Evolutionary conservation across 2,113 vertebrate species (phyloP).

Genomic region (Entomyzon cyanotis): DNA sequence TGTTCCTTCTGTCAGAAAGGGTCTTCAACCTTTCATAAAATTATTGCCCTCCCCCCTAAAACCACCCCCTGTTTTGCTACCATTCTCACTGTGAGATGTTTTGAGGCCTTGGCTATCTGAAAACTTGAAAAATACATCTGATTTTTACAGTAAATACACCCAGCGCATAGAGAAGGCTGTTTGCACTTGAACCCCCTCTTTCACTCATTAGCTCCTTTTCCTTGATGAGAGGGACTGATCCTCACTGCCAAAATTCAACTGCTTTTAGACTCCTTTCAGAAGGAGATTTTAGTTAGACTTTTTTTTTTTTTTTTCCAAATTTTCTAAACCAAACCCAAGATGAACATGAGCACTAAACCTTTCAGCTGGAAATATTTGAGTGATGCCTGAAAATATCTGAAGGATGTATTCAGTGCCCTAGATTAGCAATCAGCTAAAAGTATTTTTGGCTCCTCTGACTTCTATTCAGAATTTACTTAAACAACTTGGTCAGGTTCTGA

Average conservation of each 20-base stretch:
- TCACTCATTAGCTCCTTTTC: background rate
- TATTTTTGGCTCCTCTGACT: background rate
- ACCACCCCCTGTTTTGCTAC: background rate
- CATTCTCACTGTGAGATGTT: background rate
- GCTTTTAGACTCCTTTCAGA: background rate
- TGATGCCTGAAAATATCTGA: background rate
- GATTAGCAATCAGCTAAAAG: background rate
- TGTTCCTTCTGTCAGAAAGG: background rate
- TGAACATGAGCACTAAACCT: background rate
- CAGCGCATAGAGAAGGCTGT: background rate
- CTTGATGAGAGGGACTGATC: background rate
- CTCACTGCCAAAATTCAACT: background rate
- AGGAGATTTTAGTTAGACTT: background rate
- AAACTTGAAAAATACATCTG: background rate
- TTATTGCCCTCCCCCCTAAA: background rate
- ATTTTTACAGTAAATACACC: background rate
- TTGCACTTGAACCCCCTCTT: background rate
- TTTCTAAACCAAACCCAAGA: background rate
- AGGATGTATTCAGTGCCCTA: background rate
- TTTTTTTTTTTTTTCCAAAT: background rate
- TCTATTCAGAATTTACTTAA: constrained; percentile 20
- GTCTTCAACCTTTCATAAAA: background rate
- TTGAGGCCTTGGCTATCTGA: background rate
- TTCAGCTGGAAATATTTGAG: background rate
- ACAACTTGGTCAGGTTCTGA: background rate